These are phyloP conservation scores for Bradynema listronoti DNA, from an alignment of 1,140 invertebrate genomes.

Conservation along the genomic window DNA sequence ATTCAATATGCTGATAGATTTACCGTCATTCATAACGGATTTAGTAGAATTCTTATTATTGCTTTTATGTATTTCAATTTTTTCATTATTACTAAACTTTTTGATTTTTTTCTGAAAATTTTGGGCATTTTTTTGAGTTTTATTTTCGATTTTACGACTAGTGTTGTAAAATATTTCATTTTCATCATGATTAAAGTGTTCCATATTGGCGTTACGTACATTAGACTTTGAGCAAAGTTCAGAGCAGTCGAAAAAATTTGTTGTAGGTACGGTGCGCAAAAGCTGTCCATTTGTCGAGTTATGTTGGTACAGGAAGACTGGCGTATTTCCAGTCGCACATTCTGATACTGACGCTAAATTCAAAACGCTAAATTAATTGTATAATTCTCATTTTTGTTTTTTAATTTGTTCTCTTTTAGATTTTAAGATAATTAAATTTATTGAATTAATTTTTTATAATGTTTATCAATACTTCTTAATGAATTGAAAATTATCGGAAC, in stretches of 20 bases:
- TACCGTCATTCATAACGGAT: constrained; percentile 4
- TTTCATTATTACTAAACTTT: constrained; percentile 5
- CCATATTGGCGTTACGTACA: constrained; percentile 33
- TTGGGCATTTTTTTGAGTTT: not conserved
- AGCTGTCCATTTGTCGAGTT: constrained; percentile 43
- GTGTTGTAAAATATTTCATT: too few relatives aligned
- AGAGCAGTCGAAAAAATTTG: constrained; percentile 48
- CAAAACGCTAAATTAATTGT: constrained; percentile 8
- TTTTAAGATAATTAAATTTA: constrained; percentile 3
- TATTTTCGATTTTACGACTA: not conserved
- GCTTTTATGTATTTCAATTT: constrained; percentile 16
- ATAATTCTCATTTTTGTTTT: not conserved
- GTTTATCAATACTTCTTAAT: too few relatives aligned
- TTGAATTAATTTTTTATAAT: not conserved
- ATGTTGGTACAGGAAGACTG: constrained; percentile 56
- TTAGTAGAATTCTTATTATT: constrained; percentile 3
- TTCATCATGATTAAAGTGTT: too few relatives aligned
- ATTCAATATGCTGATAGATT: constrained; percentile 1
- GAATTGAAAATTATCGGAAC: too few relatives aligned
- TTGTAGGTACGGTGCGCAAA: constrained; percentile 42
- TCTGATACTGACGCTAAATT: constrained; percentile 33
- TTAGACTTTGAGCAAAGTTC: constrained; percentile 47
- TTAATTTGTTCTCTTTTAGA: constrained; percentile 1
- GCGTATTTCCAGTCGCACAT: constrained; percentile 24
- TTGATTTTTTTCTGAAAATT: not conserved